Evolutionary conservation across 64 coral and sea anemone genomes (phyloP).

Genomic region (Exaiptasia diaphana): DNA sequence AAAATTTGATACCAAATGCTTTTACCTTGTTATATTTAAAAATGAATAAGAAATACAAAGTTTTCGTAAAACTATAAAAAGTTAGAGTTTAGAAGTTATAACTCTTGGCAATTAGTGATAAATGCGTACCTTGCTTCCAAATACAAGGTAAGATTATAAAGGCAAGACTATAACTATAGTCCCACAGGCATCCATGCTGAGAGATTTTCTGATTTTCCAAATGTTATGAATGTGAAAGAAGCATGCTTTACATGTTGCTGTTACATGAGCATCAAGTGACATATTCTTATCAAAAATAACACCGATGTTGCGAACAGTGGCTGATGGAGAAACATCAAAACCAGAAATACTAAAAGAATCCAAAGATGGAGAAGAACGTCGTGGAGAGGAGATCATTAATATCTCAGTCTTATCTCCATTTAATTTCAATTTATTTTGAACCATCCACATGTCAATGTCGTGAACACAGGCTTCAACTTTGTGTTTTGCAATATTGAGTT

Average conservation of each 20-base stretch:
- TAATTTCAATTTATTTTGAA: constrained; percentile 30
- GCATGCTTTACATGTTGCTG: constrained; percentile 33
- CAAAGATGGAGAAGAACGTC: not conserved
- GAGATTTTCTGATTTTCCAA: too few relatives aligned
- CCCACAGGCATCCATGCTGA: too few relatives aligned
- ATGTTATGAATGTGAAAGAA: constrained; percentile 28
- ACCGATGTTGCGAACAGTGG: constrained; percentile 20
- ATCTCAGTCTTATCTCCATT: constrained; percentile 41
- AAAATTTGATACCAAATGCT: not conserved
- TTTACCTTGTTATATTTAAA: too few relatives aligned
- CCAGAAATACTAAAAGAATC: constrained; percentile 21
- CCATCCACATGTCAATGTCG: constrained; percentile 47
- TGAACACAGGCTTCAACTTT: constrained; percentile 47
- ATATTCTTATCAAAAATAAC: constrained; percentile 43
- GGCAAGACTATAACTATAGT: too few relatives aligned
- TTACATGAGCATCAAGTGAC: constrained; percentile 33
- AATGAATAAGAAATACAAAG: too few relatives aligned
- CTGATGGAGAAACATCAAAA: not conserved
- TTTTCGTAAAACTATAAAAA: too few relatives aligned
- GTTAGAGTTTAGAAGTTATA: too few relatives aligned
- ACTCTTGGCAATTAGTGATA: too few relatives aligned
- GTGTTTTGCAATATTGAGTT: too few relatives aligned
- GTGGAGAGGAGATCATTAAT: constrained; percentile 29
- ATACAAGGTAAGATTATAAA: too few relatives aligned
- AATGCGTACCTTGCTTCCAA: too few relatives aligned